Base-by-base conservation (phyloP, 2,113 vertebrate genomes). In the Symphodus melops region DNA sequence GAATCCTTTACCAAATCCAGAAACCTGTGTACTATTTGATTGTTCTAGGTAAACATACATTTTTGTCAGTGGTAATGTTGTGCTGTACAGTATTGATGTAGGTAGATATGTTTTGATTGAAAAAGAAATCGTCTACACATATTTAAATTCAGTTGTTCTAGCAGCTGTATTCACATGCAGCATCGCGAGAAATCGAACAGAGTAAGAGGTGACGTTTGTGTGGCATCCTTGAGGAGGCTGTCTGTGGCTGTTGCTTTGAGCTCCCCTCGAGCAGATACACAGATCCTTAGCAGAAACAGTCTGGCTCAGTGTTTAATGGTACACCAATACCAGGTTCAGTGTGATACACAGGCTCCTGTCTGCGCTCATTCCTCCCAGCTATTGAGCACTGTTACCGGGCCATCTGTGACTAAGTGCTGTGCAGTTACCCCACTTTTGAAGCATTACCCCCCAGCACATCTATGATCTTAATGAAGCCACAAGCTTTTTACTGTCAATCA, bases 221-320 rank as follows among this genome's bases (percentile, higher is more conserved):
- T 83, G 83, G 76, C 86, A 75, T 92, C 88, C 77, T 80, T 70
- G 73, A 89, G 88, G 87, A 92, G 86, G 83, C 80, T 84, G 85
- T 92, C 89, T 87, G 72, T 79, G 86, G 88, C 89, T 90, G 87
- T 94, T 91, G 93, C 94, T 95, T 80, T 90, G 92, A 93, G 94
- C 92, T 91, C 80, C 91, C 93, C 93, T 89, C 76, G 41, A 95
- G 94, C 92, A 91, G 86, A 91, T 81, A 92, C 91, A 93, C 91
- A 91, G 92, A 95, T 94, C 91, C 89, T 92, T 88, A 91, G 86
- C 92, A 86, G 85, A 72, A 87, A 55, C 88, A 82, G 87, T 90
- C 88, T 78, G 86, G 82, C 87, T 91, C 89, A 55, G 83, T 87
- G 87, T 92, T 86, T 86, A 88, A 90, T 88, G 90, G 90, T 84